These are phyloP conservation scores for Antitype chi DNA, from an alignment of 2,888 invertebrate species.

Conservation along the genomic window DNA sequence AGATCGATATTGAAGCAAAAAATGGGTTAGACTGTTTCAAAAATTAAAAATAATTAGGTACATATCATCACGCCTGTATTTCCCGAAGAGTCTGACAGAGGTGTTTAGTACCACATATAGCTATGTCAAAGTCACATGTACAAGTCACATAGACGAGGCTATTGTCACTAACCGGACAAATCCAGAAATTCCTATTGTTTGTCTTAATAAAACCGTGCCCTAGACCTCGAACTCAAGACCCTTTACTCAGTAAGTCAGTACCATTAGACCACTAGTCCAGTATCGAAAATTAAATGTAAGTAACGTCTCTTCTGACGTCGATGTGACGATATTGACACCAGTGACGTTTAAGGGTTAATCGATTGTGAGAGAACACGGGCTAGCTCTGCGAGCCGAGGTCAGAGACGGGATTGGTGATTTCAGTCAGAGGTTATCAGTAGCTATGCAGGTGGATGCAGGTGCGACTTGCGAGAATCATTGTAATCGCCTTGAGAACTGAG, in stretches of 20 bases:
- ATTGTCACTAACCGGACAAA: neutral
- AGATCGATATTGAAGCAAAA: conserved; percentile 72
- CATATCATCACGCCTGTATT: conserved; percentile 9
- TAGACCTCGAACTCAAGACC: neutral
- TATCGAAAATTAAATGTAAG: conserved; percentile 41
- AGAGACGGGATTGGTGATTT: conserved; percentile 46
- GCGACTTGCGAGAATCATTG: conserved; percentile 23
- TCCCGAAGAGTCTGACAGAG: neutral
- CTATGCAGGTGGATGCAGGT: conserved; percentile 41
- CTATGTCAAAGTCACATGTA: neutral
- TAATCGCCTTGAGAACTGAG: conserved; percentile 11
- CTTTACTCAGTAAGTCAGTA: neutral
- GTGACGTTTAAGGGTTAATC: conserved; percentile 54
- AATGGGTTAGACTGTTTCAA: conserved; percentile 70
- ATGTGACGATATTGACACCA: conserved; percentile 31
- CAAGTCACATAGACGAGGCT: neutral
- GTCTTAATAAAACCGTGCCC: neutral
- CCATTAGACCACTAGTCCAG: conserved; percentile 1
- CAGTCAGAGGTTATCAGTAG: conserved; percentile 54
- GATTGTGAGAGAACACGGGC: conserved; percentile 35
- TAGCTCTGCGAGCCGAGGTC: conserved; percentile 36
- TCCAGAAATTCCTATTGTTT: too few relatives aligned
- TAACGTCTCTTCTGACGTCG: conserved; percentile 42
- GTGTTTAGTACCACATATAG: neutral
- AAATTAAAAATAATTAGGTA: conserved; percentile 65